Percentiles rank a stretch among this genome's conserved stretches.
Evolutionary conservation across 2,888 invertebrate genomes (phyloP).

Genomic region (Plebejus melissa): DNA sequence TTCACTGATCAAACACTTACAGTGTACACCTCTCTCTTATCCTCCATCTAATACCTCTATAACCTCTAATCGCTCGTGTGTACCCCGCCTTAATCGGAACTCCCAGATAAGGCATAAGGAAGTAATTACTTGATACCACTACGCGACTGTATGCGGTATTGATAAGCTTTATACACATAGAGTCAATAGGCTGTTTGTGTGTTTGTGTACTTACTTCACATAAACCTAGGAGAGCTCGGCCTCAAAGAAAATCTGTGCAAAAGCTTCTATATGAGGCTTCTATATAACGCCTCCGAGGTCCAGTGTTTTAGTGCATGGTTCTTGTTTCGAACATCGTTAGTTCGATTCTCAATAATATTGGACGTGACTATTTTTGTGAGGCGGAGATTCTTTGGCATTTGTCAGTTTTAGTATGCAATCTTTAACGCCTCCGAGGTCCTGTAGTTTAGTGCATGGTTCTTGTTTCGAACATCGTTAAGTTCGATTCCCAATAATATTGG

Average conservation of each 20-base stretch:
- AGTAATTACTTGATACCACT: slow-evolving; percentile 1
- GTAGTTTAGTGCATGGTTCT: not conserved
- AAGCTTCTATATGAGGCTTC: too few relatives aligned
- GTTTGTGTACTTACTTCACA: not conserved
- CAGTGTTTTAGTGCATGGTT: not conserved
- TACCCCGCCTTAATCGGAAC: slow-evolving; percentile 20
- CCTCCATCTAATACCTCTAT: not conserved
- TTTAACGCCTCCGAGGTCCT: not conserved
- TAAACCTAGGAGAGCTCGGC: too few relatives aligned
- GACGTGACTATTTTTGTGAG: slow-evolving; percentile 2
- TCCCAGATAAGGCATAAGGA: slow-evolving; percentile 7
- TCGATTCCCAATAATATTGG: not conserved
- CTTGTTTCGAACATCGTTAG: not conserved
- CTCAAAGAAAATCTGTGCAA: too few relatives aligned
- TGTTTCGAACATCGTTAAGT: not conserved
- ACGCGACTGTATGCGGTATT: not conserved
- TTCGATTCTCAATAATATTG: not conserved
- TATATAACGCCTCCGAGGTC: too few relatives aligned
- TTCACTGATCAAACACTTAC: not conserved
- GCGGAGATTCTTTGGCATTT: not conserved
- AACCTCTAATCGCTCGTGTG: not conserved
- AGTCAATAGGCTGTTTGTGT: not conserved
- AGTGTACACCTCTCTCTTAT: not conserved
- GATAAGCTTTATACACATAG: not conserved
- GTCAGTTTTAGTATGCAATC: not conserved